Conservation (phyloP, 2,888 invertebrate species). For the Chironomus tentans region DNA sequence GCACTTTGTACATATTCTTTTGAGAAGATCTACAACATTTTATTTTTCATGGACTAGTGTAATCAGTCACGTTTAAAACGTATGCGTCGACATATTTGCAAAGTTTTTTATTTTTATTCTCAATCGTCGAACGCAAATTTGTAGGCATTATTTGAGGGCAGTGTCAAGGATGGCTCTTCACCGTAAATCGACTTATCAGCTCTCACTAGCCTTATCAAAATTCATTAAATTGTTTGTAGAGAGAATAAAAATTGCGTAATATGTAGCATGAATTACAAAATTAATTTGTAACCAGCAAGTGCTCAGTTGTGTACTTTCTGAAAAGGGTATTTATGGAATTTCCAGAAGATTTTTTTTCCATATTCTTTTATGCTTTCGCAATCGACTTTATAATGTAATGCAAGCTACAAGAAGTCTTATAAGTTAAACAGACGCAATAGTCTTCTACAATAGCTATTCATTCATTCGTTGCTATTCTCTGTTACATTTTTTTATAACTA, state of each 20-base stretch:
- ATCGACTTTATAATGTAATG: neutral
- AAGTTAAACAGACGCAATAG: neutral
- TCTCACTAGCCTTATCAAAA: neutral
- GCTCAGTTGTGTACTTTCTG: too few relatives aligned
- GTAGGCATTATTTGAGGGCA: neutral
- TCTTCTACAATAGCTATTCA: neutral
- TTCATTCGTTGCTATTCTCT: neutral
- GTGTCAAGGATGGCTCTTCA: slow-evolving; percentile 24
- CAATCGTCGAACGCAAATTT: too few relatives aligned
- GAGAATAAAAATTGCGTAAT: neutral
- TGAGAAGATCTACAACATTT: too few relatives aligned
- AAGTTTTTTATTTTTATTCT: too few relatives aligned
- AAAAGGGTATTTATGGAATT: too few relatives aligned
- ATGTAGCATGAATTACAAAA: neutral
- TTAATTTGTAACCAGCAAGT: too few relatives aligned
- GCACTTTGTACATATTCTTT: too few relatives aligned
- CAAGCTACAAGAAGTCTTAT: neutral
- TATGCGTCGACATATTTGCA: too few relatives aligned
- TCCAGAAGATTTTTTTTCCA: too few relatives aligned
- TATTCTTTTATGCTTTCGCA: neutral
- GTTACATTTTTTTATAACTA: neutral
- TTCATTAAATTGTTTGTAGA: neutral
- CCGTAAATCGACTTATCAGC: slow-evolving; percentile 6
- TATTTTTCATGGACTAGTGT: too few relatives aligned
- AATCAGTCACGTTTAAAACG: too few relatives aligned